phyloP scores from a whole-genome alignment of 2,797 vertebrate species.

The Hybognathus amarus region DNA sequence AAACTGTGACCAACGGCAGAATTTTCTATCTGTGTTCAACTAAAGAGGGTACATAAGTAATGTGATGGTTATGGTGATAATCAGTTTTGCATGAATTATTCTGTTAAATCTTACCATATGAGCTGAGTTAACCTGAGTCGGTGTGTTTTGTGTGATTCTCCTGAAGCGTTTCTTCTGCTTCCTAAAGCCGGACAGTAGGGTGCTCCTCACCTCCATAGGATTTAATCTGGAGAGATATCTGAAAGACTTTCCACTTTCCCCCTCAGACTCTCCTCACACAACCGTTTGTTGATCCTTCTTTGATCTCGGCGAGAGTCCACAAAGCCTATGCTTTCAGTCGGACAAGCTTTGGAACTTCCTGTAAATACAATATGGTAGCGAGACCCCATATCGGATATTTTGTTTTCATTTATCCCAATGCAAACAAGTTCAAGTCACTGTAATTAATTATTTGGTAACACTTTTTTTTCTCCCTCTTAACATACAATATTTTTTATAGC shows the following conservation, averaged over 20 bases:
- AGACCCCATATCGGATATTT: constrained; percentile 22
- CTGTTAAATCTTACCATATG: background rate
- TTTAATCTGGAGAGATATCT: constrained; percentile 59
- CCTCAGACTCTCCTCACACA: constrained; percentile 43
- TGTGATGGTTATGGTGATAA: background rate
- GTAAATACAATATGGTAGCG: constrained; percentile 32
- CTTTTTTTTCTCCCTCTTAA: background rate
- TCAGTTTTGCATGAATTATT: background rate
- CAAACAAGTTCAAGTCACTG: constrained; percentile 24
- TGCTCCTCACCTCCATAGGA: constrained; percentile 48
- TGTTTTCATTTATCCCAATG: constrained; percentile 25
- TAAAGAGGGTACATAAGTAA: background rate
- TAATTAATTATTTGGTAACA: background rate
- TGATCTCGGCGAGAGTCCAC: constrained; percentile 54
- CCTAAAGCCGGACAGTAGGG: constrained; percentile 34
- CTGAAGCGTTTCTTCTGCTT: constrained; percentile 23
- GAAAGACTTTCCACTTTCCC: constrained; percentile 42
- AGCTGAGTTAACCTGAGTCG: background rate
- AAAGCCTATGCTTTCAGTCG: constrained; percentile 44
- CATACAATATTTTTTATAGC: background rate
- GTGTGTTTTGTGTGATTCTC: constrained; percentile 1
- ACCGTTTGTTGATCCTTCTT: constrained; percentile 56
- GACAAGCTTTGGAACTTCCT: constrained; percentile 40
- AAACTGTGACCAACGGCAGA: background rate
- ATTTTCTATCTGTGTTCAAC: background rate